These are phyloP conservation scores for Liasis olivaceus DNA, from an alignment of 2,797 vertebrate species.

Conservation along the genomic window DNA sequence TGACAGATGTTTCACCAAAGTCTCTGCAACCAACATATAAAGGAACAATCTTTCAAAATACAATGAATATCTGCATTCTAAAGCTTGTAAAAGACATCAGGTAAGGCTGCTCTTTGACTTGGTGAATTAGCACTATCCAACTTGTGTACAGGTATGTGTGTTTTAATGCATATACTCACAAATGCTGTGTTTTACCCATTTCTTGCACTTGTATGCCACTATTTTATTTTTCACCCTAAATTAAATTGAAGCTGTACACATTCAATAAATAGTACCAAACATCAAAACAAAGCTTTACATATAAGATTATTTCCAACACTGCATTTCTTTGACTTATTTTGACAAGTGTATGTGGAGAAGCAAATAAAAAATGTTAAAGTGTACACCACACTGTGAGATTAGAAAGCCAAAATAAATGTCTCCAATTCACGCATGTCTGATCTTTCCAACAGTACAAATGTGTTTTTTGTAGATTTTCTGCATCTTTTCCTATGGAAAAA, in stretches of 20 bases:
- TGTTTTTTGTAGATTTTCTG: neutral
- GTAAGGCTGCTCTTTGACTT: neutral
- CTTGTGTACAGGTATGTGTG: neutral
- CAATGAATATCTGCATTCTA: neutral
- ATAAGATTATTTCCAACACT: neutral
- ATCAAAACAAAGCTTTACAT: neutral
- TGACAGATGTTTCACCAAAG: conserved; percentile 84
- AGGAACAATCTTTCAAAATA: neutral
- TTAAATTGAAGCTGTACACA: neutral
- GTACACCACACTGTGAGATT: too few species aligned
- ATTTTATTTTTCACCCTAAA: neutral
- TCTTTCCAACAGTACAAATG: neutral
- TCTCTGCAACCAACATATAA: conserved; percentile 77
- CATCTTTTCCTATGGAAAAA: too few species aligned
- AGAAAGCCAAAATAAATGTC: neutral
- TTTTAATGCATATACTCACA: neutral
- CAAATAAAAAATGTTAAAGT: neutral
- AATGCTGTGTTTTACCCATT: neutral
- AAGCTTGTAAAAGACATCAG: neutral
- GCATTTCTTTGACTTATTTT: neutral
- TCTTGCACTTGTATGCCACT: too few species aligned
- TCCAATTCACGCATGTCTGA: neutral
- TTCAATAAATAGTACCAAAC: neutral
- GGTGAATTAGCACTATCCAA: neutral
- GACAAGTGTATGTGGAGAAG: neutral